These are phyloP conservation scores for Alectoris magna DNA, from an alignment of 2,797 vertebrate species.

Conservation along the genomic window DNA sequence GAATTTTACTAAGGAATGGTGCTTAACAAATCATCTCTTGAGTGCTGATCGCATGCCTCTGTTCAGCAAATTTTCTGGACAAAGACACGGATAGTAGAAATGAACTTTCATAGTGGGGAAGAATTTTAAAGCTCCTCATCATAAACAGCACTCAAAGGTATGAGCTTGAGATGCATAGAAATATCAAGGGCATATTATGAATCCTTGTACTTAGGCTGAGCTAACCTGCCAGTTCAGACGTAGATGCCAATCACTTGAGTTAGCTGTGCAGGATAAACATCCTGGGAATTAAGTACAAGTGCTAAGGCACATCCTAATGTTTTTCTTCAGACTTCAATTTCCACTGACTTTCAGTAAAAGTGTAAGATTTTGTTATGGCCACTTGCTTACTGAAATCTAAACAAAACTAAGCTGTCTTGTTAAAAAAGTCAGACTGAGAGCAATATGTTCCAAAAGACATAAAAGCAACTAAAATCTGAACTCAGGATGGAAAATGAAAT, in stretches of 20 bases:
- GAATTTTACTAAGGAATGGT: not conserved
- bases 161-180: not conserved
- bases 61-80: not conserved
- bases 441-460: not conserved
- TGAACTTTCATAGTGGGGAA: not conserved
- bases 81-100: not conserved
- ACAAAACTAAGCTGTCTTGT: not conserved
- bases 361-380: not conserved
- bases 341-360: not conserved
- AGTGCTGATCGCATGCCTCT: not conserved
- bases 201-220: not conserved
- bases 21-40: not conserved
- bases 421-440: not conserved
- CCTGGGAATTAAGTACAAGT: constrained; percentile 14
- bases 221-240: constrained; percentile 45
- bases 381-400: not conserved
- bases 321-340: not conserved
- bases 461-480: constrained; percentile 1
- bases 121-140: not conserved
- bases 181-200: not conserved
- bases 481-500: not conserved
- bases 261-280: constrained; percentile 11
- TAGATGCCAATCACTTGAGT: constrained; percentile 25
- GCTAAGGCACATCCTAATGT: not conserved
- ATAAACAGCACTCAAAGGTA: not conserved